Evolutionary conservation across 2,888 invertebrate species (phyloP).

Genomic region (Onthophagus sagittarius): DNA sequence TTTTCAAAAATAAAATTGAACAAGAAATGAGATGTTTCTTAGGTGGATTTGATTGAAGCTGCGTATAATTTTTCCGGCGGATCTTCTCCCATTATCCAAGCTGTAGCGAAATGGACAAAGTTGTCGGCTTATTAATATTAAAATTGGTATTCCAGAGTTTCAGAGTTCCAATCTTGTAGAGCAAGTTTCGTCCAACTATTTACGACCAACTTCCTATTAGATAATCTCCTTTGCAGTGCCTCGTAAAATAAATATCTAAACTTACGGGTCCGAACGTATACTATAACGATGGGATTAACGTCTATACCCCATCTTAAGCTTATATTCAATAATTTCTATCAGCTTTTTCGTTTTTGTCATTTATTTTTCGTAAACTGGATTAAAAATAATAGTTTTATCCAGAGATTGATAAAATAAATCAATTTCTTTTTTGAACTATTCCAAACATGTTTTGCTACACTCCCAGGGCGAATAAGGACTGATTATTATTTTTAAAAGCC

Average conservation of each 20-base stretch:
- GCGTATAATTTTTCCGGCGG: background rate
- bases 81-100: background rate
- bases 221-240: background rate
- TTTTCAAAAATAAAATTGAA: background rate
- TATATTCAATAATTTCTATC: no score
- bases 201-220: background rate
- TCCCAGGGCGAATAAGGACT: no score
- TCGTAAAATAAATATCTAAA: background rate
- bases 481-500: no score
- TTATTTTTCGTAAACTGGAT: no score
- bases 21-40: no score
- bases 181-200: background rate
- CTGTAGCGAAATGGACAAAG: background rate
- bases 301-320: no score
- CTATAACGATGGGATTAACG: no score
- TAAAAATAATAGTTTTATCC: no score
- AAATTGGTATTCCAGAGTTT: background rate
- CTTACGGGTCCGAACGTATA: background rate
- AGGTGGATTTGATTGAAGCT: background rate
- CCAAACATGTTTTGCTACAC: no score
- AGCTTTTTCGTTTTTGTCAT: no score
- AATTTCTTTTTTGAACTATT: no score
- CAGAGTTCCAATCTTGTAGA: background rate
- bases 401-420: no score
- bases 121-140: background rate